Evolutionary conservation across 92 coral and sea anemone species (phyloP), one percentile per base, ranked within the genome.

Genomic region (Parazoanthus darwini): DNA sequence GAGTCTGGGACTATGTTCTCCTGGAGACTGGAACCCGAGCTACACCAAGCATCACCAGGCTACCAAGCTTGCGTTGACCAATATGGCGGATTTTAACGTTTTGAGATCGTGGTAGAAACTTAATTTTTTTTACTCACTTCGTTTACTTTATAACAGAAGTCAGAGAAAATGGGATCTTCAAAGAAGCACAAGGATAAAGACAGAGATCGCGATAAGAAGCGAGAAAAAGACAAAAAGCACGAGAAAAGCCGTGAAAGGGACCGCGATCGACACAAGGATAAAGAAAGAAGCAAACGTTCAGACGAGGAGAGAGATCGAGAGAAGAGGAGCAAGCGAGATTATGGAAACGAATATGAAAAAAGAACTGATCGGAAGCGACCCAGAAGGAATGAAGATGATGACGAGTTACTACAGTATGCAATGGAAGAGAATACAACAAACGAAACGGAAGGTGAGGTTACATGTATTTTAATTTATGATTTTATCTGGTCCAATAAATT

Each of bases 161-260:
- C 65, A 71, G 23, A 82, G 5, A 67, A 26, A 70, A 90, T 90
- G 92, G 92, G 89, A 38, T 90, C 92, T 37, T 76, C 89, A 36
- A 90, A 90, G 54, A 90, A 90, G 82, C 83, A 90, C 82, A 86
- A 79, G 25, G 92, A 90, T 66, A 81, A 82, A 86, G 92, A 86
- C 67, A 84, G 58, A 48, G 88, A 82, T 78, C 79, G 90, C 14
- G 88, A 82, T 22, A 84, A 16, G 87, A 84, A 84, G 25, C 87
- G 87, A 70, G 87, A 84, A 48, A 84, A 84, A 42, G 87, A 84
- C 25, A 84, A 44, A 44, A 84, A 84, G 59, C 78, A 35, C 18
- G 87, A 84, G 74, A 71, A 46, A 50, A 73, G 87, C 35, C 87
- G 87, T 26, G 87, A 84, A 8, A 70, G 78, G 59, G 87, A 84